A percentile compares a stretch with the other conserved stretches of the same genome.
These are phyloP conservation scores for Brachyptera putata DNA, from an alignment of 2,888 invertebrate species.

Conservation along the genomic window DNA sequence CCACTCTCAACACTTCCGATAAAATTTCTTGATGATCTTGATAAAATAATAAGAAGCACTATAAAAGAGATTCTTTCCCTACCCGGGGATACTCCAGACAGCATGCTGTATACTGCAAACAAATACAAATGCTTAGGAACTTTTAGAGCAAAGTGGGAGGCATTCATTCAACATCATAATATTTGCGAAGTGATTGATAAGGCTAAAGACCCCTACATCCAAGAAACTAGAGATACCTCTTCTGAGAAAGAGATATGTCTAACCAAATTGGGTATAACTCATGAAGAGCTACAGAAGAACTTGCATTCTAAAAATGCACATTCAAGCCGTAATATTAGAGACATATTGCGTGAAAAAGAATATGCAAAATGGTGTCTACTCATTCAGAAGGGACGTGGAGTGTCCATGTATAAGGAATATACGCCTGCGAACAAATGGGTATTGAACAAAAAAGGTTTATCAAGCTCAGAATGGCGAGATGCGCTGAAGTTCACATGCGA, in stretches of 20 bases:
- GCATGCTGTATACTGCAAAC: not conserved
- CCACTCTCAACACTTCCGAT: not conserved
- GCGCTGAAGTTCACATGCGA: not conserved
- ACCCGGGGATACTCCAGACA: not conserved
- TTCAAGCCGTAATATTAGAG: not conserved
- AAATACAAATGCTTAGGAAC: not conserved
- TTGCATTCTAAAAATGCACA: no score
- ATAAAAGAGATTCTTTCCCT: not conserved
- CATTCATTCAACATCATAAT: not conserved
- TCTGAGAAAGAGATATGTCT: not conserved
- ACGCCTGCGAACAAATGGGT: not conserved
- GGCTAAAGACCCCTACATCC: not conserved
- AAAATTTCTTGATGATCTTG: not conserved
- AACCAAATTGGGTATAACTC: not conserved
- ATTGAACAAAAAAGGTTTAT: not conserved
- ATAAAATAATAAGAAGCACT: not conserved
- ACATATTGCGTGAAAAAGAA: not conserved
- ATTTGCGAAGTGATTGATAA: not conserved
- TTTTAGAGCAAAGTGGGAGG: not conserved
- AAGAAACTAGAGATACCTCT: not conserved
- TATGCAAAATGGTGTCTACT: not conserved
- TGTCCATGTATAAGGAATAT: not conserved
- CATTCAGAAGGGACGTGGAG: not conserved
- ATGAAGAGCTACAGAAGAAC: not conserved
- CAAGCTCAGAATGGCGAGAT: not conserved